Conservation (phyloP, 2,888 invertebrate genomes). For the Helicoverpa assulta region DNA sequence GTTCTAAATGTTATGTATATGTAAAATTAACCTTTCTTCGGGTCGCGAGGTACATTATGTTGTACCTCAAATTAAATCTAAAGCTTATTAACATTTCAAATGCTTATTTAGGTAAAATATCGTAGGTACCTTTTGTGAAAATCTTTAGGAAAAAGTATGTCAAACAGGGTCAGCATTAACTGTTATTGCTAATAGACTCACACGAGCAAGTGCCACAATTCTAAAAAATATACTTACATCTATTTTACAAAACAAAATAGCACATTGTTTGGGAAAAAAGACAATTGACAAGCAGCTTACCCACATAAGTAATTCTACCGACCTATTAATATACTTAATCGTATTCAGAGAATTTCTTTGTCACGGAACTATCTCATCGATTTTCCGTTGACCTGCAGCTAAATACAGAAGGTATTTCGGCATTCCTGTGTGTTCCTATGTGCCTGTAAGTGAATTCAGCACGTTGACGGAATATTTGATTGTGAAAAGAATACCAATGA, state of each 20-base stretch:
- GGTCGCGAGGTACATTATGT: not conserved
- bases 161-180: too few relatives aligned
- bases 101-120: not conserved
- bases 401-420: constrained; percentile 44
- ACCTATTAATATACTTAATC: constrained; percentile 10
- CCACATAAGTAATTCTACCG: not conserved
- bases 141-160: too few relatives aligned
- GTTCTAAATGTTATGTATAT: constrained; percentile 28
- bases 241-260: not conserved
- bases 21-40: constrained; percentile 29
- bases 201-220: not conserved
- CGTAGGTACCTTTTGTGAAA: not conserved
- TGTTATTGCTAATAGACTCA: too few relatives aligned
- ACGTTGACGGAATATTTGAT: constrained; percentile 65
- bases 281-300: constrained; percentile 6
- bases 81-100: not conserved
- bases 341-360: constrained; percentile 14
- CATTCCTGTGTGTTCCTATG: constrained; percentile 44
- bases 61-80: not conserved
- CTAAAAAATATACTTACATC: not conserved
- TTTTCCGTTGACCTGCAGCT: constrained; percentile 20
- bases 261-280: constrained; percentile 6
- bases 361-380: constrained; percentile 24
- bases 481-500: constrained; percentile 77
- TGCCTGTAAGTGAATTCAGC: constrained; percentile 74